These are phyloP conservation scores for Tursiops truncatus DNA, from an alignment of 2,113 vertebrate species.

Conservation along the genomic window DNA sequence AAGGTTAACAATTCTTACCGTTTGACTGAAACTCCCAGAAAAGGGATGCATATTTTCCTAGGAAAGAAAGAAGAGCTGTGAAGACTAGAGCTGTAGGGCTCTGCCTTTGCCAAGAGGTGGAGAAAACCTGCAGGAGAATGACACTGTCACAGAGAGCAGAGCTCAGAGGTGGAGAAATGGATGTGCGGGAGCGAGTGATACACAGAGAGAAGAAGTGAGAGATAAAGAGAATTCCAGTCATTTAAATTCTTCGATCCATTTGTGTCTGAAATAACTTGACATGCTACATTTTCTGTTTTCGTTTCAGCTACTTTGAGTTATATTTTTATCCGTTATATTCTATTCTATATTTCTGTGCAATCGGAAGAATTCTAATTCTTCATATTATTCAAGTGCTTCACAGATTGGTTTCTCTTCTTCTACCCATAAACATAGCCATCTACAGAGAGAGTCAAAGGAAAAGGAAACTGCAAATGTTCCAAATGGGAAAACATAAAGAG, in stretches of 20 bases:
- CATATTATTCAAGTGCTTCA: not conserved
- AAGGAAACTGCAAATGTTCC: not conserved
- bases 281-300: not conserved
- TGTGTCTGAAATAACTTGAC: slow-evolving; percentile 12
- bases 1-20: not conserved
- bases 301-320: not conserved
- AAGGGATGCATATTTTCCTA: not conserved
- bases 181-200: too few relatives aligned
- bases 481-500: not conserved
- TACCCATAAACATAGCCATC: not conserved
- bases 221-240: not conserved
- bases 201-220: not conserved
- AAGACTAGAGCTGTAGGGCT: not conserved
- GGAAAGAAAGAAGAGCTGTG: not conserved
- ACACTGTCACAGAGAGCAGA: not conserved
- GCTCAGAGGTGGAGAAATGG: not conserved
- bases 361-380: not conserved
- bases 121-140: not conserved
- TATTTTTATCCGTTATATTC: not conserved
- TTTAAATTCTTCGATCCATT: not conserved
- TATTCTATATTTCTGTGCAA: not conserved
- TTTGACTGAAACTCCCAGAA: not conserved
- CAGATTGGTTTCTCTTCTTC: not conserved
- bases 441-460: not conserved
- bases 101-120: not conserved